These are phyloP conservation scores for Chionis minor DNA, from an alignment of 2,113 vertebrate genomes.

Conservation along the genomic window DNA sequence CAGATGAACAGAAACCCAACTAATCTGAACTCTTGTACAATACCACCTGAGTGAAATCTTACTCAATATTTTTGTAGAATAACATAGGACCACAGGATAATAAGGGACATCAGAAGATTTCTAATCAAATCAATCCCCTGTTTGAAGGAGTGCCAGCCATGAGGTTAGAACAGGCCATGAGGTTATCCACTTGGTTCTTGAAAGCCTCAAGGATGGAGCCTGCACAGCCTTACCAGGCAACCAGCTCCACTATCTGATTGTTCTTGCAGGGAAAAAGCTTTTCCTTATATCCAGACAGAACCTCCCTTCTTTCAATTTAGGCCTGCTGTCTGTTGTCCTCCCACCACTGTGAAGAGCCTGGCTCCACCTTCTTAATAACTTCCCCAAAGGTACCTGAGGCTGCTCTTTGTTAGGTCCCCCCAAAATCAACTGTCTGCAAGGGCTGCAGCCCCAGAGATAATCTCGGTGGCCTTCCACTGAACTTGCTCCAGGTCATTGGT, in stretches of 20 bases:
- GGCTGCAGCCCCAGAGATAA: rapidly evolving
- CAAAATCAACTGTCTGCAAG: not conserved
- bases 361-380: not conserved
- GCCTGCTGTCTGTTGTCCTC: not conserved
- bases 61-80: not conserved
- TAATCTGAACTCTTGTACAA: not conserved
- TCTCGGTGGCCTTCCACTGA: rapidly evolving
- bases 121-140: not conserved
- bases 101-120: not conserved
- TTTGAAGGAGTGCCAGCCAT: not conserved
- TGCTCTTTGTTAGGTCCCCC: not conserved
- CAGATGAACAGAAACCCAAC: not conserved
- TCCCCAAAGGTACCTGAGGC: not conserved
- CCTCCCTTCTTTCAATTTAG: not conserved
- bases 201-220: not conserved
- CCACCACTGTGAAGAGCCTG: not conserved
- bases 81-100: not conserved
- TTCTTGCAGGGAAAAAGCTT: not conserved
- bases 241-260: not conserved
- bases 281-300: not conserved
- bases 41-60: not conserved
- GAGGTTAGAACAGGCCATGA: not conserved
- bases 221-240: not conserved
- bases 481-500: rapidly evolving
- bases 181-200: not conserved